Conservation (phyloP, 1,140 invertebrate genomes). For the Nephotettix cincticeps region DNA sequence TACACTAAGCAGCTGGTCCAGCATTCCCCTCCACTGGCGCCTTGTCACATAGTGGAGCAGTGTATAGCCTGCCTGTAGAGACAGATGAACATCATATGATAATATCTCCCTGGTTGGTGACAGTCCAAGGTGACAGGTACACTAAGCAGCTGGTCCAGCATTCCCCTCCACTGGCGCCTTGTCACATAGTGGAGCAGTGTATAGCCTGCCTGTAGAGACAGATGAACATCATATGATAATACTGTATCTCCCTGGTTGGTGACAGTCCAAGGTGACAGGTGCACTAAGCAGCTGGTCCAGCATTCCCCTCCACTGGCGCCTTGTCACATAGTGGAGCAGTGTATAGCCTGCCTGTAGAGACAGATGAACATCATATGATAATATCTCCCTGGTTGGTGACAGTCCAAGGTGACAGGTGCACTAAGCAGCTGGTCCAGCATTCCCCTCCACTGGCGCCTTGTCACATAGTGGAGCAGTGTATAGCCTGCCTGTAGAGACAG, state of each 20-base stretch:
- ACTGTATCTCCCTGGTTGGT: conserved; percentile 45
- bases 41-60: conserved; percentile 45
- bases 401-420: conserved; percentile 40
- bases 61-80: conserved; percentile 42
- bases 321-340: conserved; percentile 44
- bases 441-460: conserved; percentile 43
- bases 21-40: conserved; percentile 44
- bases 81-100: too few relatives aligned
- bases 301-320: conserved; percentile 44
- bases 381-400: conserved; percentile 42
- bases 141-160: conserved; percentile 40
- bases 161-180: conserved; percentile 43
- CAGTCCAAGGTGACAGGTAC: conserved; percentile 41
- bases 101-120: conserved; percentile 42
- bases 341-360: conserved; percentile 43
- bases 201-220: conserved; percentile 40
- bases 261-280: conserved; percentile 41
- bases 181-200: conserved; percentile 46
- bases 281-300: conserved; percentile 39
- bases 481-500: conserved; percentile 40
- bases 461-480: conserved; percentile 45
- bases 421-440: conserved; percentile 41
- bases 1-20: conserved; percentile 39
- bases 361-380: too few relatives aligned
- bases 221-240: too few relatives aligned